These are phyloP conservation scores for Tetrax tetrax DNA, from an alignment of 2,113 vertebrate species.

Conservation along the genomic window DNA sequence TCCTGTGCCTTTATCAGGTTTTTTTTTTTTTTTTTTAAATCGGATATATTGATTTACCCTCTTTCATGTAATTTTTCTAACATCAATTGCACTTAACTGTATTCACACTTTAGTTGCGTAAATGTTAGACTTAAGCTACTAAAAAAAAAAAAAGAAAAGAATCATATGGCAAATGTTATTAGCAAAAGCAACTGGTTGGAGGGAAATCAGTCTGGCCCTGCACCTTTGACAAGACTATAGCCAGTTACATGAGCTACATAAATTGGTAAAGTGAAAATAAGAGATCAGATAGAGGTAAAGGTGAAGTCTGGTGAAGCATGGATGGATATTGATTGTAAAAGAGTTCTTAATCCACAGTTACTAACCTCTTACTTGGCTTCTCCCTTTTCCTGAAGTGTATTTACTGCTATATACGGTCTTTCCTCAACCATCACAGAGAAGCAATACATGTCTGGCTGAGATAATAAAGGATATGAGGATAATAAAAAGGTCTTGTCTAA, in stretches of 20 bases:
- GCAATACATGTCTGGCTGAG: not conserved
- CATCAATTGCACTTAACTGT: not conserved
- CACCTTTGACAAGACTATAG: not conserved
- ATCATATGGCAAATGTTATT: not conserved
- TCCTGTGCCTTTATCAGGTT: not conserved
- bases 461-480: not conserved
- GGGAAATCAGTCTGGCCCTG: not conserved
- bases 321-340: constrained; percentile 5
- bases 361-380: constrained; percentile 14
- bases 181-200: not conserved
- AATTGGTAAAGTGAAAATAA: not conserved
- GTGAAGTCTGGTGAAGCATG: not conserved
- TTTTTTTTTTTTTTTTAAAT: not conserved
- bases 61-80: not conserved
- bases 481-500: constrained; percentile 1
- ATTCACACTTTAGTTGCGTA: not conserved
- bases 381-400: not conserved
- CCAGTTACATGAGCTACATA: not conserved
- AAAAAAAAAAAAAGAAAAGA: not conserved
- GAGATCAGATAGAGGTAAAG: not conserved
- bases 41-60: not conserved
- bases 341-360: not conserved
- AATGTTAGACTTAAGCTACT: not conserved
- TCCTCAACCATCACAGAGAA: not conserved
- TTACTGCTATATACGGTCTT: not conserved